A percentile compares a stretch with the other conserved stretches of the same genome.
These are phyloP conservation scores for Sarcoramphus papa DNA, from an alignment of 2,797 vertebrate genomes.

Conservation along the genomic window DNA sequence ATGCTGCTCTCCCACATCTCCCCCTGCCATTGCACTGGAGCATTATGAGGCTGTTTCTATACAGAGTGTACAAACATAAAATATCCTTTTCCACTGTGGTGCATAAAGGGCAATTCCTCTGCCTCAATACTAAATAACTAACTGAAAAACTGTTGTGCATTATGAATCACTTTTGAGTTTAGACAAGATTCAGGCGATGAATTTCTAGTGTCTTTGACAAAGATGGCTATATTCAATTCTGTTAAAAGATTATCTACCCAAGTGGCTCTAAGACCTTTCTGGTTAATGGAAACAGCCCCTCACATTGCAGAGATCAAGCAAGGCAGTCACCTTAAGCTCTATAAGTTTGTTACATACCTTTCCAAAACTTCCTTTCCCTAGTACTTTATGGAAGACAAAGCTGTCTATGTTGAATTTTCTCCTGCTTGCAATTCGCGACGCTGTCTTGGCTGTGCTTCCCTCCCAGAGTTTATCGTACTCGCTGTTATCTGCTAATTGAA, in stretches of 20 bases:
- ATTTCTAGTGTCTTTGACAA: not conserved
- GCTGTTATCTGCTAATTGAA: constrained; percentile 67
- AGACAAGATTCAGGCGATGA: not conserved
- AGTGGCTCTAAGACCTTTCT: not conserved
- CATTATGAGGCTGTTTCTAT: not conserved
- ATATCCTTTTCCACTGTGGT: not conserved
- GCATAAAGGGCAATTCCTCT: not conserved
- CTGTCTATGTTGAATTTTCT: constrained; percentile 78
- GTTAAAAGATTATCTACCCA: not conserved
- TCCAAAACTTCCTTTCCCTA: constrained; percentile 98
- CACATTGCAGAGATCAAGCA: not conserved
- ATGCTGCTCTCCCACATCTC: not conserved
- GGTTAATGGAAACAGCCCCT: not conserved
- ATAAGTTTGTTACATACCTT: constrained; percentile 78
- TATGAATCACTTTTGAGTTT: not conserved
- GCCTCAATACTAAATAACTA: accelerated
- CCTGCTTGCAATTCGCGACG: constrained; percentile 60
- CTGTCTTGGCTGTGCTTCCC: constrained; percentile 45
- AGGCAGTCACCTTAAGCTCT: not conserved
- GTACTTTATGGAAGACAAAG: constrained; percentile 91
- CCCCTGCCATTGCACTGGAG: not conserved
- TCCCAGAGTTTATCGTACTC: constrained; percentile 87
- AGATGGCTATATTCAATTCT: not conserved
- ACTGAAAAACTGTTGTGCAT: not conserved
- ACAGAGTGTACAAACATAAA: no score